Conservation (phyloP, 2,113 vertebrate genomes). For the Otocyon megalotis region DNA sequence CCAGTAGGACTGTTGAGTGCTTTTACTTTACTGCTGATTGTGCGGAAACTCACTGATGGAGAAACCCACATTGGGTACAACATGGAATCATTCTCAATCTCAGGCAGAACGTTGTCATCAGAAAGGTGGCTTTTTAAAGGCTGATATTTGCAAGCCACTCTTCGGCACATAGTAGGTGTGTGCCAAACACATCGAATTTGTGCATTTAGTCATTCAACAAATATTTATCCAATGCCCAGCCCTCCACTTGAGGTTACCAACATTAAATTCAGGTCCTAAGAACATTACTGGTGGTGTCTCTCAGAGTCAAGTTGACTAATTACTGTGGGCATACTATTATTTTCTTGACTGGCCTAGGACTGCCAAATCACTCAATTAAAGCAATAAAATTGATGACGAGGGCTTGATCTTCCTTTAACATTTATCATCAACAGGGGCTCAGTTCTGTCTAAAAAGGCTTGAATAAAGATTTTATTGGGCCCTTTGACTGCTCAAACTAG, state of each 20-base stretch:
- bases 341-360: constrained; percentile 49
- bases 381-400: constrained; percentile 64
- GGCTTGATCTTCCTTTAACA: constrained; percentile 46
- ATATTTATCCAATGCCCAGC: not conserved
- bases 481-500: constrained; percentile 48
- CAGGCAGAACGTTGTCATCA: not conserved
- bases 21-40: not conserved
- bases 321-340: not conserved
- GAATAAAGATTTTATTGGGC: constrained; percentile 56
- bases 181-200: not conserved
- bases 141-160: not conserved
- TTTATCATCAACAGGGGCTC: constrained; percentile 33
- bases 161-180: not conserved
- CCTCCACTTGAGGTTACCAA: not conserved
- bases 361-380: constrained; percentile 47
- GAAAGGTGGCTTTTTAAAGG: constrained; percentile 3
- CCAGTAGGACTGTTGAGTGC: not conserved
- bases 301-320: not conserved
- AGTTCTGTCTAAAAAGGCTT: constrained; percentile 7
- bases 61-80: not conserved
- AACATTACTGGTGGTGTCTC: not conserved
- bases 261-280: constrained; percentile 33
- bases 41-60: not conserved
- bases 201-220: not conserved
- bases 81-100: not conserved